These are phyloP conservation scores for Choloepus hoffmanni DNA, from an alignment of 2,113 vertebrate genomes.

Conservation along the genomic window DNA sequence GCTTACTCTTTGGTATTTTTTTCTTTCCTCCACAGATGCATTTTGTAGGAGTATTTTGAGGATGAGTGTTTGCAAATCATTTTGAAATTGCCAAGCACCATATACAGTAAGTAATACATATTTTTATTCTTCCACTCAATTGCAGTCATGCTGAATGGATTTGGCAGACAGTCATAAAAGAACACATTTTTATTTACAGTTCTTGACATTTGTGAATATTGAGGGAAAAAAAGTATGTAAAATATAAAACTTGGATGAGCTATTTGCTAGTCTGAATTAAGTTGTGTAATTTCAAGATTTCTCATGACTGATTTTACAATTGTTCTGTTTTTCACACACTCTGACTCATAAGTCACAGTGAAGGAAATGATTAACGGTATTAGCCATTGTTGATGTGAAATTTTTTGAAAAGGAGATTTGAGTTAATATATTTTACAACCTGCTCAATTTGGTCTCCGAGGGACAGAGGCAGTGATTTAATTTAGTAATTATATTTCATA, in stretches of 20 bases:
- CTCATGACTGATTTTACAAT: slow-evolving; percentile 33
- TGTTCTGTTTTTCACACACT: background rate
- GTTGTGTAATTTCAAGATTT: slow-evolving; percentile 44
- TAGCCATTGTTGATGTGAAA: background rate
- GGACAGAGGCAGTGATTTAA: too few relatives aligned
- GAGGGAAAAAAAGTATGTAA: slow-evolving; percentile 36
- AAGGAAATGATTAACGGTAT: slow-evolving; percentile 2
- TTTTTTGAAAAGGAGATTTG: slow-evolving; percentile 23
- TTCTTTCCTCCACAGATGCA: slow-evolving; percentile 68
- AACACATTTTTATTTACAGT: slow-evolving; percentile 64
- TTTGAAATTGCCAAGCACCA: slow-evolving; percentile 74
- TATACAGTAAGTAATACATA: slow-evolving; percentile 78
- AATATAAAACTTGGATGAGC: slow-evolving; percentile 36
- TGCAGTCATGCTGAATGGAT: slow-evolving; percentile 56
- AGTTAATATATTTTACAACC: background rate
- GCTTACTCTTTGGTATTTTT: slow-evolving; percentile 62
- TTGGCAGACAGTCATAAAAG: slow-evolving; percentile 65
- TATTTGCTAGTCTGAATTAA: slow-evolving; percentile 37
- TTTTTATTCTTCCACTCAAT: slow-evolving; percentile 70
- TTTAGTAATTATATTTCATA: background rate
- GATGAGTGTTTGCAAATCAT: slow-evolving; percentile 75
- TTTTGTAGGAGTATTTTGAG: slow-evolving; percentile 72
- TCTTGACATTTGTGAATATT: slow-evolving; percentile 54
- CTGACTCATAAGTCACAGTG: background rate
- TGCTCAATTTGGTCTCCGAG: background rate